Evolutionary conservation across 2,888 invertebrate species (phyloP).

Genomic region (Lasioglossum leucozonium): DNA sequence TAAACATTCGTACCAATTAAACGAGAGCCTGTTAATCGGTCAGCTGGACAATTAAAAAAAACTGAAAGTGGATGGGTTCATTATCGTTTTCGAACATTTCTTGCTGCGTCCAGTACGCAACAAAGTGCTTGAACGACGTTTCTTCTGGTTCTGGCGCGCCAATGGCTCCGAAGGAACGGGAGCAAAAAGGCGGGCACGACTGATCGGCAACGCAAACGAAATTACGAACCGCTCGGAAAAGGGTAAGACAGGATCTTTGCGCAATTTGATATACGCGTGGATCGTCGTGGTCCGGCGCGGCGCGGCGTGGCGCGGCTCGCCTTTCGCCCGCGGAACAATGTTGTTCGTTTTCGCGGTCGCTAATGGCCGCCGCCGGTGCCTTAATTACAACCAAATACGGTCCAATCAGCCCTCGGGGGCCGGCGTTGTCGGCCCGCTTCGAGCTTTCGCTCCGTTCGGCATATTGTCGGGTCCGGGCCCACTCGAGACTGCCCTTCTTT

Average conservation of each 20-base stretch:
- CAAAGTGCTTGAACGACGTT: neutral
- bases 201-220: neutral
- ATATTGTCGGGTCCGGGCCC: conserved; percentile 51
- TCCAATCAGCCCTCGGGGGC: conserved; percentile 76
- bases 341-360: conserved; percentile 76
- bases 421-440: conserved; percentile 57
- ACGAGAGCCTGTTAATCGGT: neutral
- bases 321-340: conserved; percentile 73
- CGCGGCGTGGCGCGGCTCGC: conserved; percentile 48
- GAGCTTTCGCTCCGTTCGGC: conserved; percentile 50
- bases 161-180: neutral
- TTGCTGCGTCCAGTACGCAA: neutral
- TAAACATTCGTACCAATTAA: neutral
- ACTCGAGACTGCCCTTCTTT: conserved; percentile 42
- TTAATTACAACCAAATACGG: conserved; percentile 81
- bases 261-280: conserved; percentile 74
- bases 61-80: neutral
- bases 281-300: conserved; percentile 41
- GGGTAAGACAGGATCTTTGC: conserved; percentile 54
- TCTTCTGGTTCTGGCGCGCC: neutral
- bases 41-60: neutral
- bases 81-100: neutral
- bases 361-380: conserved; percentile 78
- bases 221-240: conserved; percentile 4
- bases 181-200: neutral